These are phyloP conservation scores for Dryococelus australis DNA, from an alignment of 2,888 invertebrate genomes.

Conservation along the genomic window DNA sequence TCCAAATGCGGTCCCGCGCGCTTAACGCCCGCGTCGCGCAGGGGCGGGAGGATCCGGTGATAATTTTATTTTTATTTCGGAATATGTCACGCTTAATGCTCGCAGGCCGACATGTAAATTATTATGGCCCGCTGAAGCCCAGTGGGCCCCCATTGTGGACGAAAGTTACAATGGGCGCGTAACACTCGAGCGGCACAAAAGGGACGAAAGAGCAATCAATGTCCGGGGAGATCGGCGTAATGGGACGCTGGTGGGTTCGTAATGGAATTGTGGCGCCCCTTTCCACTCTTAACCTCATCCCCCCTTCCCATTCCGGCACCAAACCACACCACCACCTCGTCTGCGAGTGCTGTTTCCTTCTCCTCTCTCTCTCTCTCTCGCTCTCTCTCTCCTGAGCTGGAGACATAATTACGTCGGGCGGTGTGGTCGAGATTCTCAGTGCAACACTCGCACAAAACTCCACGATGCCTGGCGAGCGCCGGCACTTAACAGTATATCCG, in stretches of 20 bases:
- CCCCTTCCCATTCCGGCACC: not conserved
- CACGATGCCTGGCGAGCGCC: no score
- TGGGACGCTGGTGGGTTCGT: constrained; percentile 2
- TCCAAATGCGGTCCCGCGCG: not conserved
- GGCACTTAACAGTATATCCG: no score
- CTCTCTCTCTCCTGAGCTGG: not conserved
- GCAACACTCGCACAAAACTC: no score
- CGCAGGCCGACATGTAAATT: not conserved
- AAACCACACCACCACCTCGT: no score
- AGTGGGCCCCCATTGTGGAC: not conserved
- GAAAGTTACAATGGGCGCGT: not conserved
- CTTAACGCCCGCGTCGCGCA: not conserved
- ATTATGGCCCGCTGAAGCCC: not conserved
- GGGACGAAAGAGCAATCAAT: not conserved
- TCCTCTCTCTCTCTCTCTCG: not conserved
- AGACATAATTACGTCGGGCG: no score
- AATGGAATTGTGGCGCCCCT: not conserved
- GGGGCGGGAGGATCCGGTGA: not conserved
- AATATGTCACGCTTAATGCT: not conserved
- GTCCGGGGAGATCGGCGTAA: not conserved
- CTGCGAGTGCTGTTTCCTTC: not conserved
- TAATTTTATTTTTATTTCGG: constrained; percentile 1
- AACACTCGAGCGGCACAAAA: not conserved
- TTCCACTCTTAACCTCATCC: not conserved
- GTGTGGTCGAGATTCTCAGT: no score